These are phyloP conservation scores for Halichondria panicea DNA, from an alignment of 37 sponge, comb jelly and placozoan species.

Conservation along the genomic window DNA sequence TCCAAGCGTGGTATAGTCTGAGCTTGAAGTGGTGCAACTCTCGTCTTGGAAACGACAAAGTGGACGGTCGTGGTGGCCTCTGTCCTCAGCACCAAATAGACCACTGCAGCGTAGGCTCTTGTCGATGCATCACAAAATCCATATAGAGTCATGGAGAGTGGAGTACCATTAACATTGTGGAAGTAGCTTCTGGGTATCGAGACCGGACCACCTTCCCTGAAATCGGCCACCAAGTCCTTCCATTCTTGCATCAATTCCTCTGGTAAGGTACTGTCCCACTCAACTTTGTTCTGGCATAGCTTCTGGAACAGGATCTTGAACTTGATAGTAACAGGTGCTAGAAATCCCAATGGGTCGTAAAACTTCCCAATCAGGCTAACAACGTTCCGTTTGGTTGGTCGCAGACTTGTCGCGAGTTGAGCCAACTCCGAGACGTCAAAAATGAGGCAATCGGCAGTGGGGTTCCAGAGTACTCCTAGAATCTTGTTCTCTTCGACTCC, in stretches of 20 bases:
- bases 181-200: no score
- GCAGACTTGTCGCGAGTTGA: not conserved
- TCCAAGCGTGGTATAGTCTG: no score
- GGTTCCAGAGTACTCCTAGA: constrained; percentile 18
- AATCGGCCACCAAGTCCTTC: not conserved
- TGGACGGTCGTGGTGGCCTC: no score
- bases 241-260: constrained; percentile 11
- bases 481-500: constrained; percentile 30
- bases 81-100: no score
- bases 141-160: no score
- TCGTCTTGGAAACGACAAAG: no score
- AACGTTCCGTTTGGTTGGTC: constrained; percentile 31
- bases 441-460: constrained; percentile 5
- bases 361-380: constrained; percentile 24
- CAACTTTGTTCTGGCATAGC: constrained; percentile 14
- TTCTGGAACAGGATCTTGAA: constrained; percentile 35
- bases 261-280: constrained; percentile 28
- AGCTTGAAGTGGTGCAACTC: no score
- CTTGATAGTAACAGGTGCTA: constrained; percentile 25
- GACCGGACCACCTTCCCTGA: not conserved
- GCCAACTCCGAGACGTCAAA: constrained; percentile 10
- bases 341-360: constrained; percentile 39
- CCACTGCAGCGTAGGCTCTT: no score
- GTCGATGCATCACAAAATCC: no score
- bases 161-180: no score